Conservation (phyloP, 2,888 invertebrate genomes). For the Trichopria drosophilae region DNA sequence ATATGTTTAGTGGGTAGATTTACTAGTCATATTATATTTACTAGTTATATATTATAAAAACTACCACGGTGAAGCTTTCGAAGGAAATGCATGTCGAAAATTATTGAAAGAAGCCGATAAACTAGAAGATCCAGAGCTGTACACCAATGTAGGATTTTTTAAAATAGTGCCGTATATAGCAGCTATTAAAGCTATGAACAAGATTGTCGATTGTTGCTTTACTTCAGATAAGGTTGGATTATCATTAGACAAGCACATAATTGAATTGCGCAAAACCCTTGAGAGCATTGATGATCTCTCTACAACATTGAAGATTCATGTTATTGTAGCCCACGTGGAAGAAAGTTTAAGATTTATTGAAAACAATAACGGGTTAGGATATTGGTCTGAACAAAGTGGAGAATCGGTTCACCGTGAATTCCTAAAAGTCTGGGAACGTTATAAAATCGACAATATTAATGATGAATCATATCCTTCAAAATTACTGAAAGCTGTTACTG, state of each 20-base stretch:
- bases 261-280: not conserved
- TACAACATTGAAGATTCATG: not conserved
- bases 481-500: not conserved
- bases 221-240: not conserved
- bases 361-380: no score
- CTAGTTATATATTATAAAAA: no score
- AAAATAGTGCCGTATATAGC: not conserved
- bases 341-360: conserved; percentile 6
- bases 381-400: no score
- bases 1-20: no score
- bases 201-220: not conserved
- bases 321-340: conserved; percentile 1
- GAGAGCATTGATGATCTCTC: not conserved
- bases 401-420: no score
- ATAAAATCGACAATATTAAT: not conserved
- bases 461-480: not conserved
- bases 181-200: conserved; percentile 6
- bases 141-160: not conserved
- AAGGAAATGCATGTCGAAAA: not conserved
- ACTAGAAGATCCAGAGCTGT: not conserved
- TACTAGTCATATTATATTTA: no score
- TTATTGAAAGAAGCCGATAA: not conserved
- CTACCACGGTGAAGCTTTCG: not conserved
- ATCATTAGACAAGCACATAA: not conserved
- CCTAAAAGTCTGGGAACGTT: not conserved